These are phyloP conservation scores for Gallinago stenura DNA, from an alignment of 2,797 vertebrate genomes.

Conservation along the genomic window DNA sequence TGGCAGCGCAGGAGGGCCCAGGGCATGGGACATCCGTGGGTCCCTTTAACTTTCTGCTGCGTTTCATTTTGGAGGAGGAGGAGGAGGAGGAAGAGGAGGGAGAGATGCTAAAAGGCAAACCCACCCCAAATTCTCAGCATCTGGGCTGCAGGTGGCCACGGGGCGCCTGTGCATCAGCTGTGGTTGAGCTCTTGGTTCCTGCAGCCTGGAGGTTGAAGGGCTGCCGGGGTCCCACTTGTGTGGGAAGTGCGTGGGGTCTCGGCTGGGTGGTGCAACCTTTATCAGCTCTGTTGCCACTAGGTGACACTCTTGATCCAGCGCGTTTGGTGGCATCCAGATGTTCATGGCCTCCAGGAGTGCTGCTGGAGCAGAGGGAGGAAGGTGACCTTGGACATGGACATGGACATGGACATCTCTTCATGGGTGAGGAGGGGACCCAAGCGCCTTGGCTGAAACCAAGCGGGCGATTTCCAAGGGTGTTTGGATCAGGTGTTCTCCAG, in stretches of 20 bases:
- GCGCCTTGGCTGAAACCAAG: background rate
- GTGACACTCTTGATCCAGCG: constrained; percentile 1
- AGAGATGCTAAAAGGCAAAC: background rate
- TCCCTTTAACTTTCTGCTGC: background rate
- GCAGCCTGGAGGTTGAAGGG: background rate
- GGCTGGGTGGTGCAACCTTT: rapidly evolving
- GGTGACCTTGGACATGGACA: rapidly evolving
- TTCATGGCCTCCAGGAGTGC: background rate
- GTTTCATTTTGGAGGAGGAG: background rate
- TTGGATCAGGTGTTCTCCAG: background rate
- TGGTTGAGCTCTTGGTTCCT: background rate
- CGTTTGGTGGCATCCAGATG: background rate
- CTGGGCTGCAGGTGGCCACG: background rate
- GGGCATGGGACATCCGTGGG: rapidly evolving
- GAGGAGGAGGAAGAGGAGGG: too few relatives aligned
- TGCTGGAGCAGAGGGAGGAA: background rate
- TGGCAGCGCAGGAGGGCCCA: background rate
- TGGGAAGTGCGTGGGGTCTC: background rate
- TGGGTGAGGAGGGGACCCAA: background rate
- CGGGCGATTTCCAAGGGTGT: background rate
- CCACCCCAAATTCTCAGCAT: rapidly evolving
- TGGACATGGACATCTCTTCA: rapidly evolving
- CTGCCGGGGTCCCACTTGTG: background rate
- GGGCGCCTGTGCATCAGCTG: background rate
- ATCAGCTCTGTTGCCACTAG: background rate